Percentiles rank a stretch among this genome's conserved stretches.
Evolutionary conservation across 2,888 invertebrate genomes (phyloP).

Genomic region (Nemapogon koenigi): DNA sequence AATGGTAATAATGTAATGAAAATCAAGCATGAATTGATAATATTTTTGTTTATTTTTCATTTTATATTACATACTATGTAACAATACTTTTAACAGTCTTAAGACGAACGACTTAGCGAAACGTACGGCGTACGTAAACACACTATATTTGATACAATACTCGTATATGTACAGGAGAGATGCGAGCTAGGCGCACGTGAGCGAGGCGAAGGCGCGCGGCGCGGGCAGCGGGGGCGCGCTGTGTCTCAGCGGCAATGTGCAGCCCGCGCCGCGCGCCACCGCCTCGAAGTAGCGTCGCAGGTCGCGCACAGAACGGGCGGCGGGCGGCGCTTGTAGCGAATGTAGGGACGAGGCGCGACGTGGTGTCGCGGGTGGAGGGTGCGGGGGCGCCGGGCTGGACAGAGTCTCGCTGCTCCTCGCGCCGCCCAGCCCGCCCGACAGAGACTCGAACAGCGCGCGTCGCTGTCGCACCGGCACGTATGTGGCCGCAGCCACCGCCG

Average conservation of each 20-base stretch:
- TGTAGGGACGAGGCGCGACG: conserved; percentile 72
- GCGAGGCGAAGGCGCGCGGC: conserved; percentile 44
- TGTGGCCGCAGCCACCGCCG: conserved; percentile 56
- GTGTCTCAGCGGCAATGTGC: conserved; percentile 33
- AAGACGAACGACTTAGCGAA: conserved; percentile 58
- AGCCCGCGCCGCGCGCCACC: conserved; percentile 50
- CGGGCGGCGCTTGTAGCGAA: conserved; percentile 63
- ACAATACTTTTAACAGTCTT: conserved; percentile 66
- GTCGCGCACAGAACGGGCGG: conserved; percentile 67
- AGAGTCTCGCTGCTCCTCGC: conserved; percentile 71
- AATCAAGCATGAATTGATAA: conserved; percentile 1
- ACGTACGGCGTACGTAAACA: conserved; percentile 47
- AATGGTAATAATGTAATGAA: too few species aligned
- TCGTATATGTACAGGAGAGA: conserved; percentile 38
- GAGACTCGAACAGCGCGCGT: conserved; percentile 72
- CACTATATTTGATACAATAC: conserved; percentile 20
- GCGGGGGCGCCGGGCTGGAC: conserved; percentile 35
- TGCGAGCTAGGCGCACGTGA: conserved; percentile 42
- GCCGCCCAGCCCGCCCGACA: conserved; percentile 67
- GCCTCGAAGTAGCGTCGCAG: conserved; percentile 76
- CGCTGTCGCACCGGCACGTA: conserved; percentile 77
- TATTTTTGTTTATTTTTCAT: conserved; percentile 27
- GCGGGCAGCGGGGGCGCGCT: conserved; percentile 40
- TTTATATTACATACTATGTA: conserved; percentile 59
- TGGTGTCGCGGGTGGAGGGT: conserved; percentile 45